phyloP scores from a whole-genome alignment of 2,113 vertebrate species.

The Petroica traversi region DNA sequence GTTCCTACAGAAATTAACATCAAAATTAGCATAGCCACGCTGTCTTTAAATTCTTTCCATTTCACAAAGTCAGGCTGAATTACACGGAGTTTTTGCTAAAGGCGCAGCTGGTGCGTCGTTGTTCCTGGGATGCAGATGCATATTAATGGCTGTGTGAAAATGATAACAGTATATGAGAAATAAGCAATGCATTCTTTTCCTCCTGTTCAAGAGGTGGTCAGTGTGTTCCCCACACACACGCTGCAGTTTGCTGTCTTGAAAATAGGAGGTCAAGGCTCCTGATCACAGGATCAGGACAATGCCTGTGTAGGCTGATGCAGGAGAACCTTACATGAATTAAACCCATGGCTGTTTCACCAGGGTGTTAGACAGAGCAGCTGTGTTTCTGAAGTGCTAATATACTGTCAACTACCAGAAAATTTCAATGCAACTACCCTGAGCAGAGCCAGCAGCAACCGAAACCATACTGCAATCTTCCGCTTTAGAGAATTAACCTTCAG shows the following conservation, averaged over 20 bases:
- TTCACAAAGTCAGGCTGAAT: neutral
- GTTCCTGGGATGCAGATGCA: constrained; percentile 6
- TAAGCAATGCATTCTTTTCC: neutral
- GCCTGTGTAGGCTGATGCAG: neutral
- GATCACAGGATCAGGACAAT: neutral
- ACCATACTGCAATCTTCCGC: neutral
- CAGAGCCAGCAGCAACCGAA: neutral
- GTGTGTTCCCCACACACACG: neutral
- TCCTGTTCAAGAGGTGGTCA: neutral
- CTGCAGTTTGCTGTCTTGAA: neutral
- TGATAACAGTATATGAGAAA: neutral
- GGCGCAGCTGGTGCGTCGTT: neutral
- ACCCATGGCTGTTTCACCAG: neutral
- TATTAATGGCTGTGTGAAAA: neutral
- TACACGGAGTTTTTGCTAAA: neutral
- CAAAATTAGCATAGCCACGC: neutral
- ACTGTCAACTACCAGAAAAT: neutral
- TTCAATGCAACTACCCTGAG: neutral
- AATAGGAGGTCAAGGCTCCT: neutral
- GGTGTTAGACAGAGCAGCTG: neutral
- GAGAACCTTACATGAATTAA: neutral
- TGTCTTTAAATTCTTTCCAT: constrained; percentile 14
- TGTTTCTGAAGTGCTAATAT: neutral
- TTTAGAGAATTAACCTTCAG: constrained; percentile 5
- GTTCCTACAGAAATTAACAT: constrained; percentile 43